Base-by-base conservation (phyloP, 1,140 invertebrate genomes). In the Lasaia peninsularis region DNA sequence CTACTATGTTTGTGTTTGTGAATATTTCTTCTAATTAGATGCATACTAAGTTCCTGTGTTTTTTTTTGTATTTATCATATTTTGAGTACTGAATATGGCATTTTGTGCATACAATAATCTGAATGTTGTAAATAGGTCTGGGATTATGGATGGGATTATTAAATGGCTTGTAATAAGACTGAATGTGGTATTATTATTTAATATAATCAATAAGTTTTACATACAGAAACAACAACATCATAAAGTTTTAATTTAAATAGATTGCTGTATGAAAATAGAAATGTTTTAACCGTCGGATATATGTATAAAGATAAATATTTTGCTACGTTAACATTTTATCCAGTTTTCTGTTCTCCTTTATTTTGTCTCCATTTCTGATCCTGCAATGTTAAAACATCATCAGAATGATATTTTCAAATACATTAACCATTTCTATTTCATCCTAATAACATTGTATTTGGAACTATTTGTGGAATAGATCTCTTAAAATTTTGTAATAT, bases 331-430 rank as follows among this genome's bases (percentile, higher is more conserved):
- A 40, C 37, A 21, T 40, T 50, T 78, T 75, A 83, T 56, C 80
- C 73, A 52, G 73, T 66, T 73, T 87, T 87, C 33, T 68, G 53
- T 66, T 83, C 80, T 64, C 70, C 62, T 78, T 85, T 87, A 69
- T 81, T 84, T 62, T 83, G 84, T 65, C 84, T 70, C 84, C 84
- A 87, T 71, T 87, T 87, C 69, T 87, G 84, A 65, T 87, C 84
- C 84, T 87, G 84, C 58, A 87, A 85, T 69, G 21, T 65, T 69
- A 58, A 73, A 44, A 52, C 8, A 16, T 51, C 11, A 59, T 28
- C 5, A 28, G 4, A 28, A 28, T 28, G 24, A 28, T 7, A 28
- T 28, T 28, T 28, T 28, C 8, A 28, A 28, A 28, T 28, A 28
- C 24, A 28, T 28, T 28, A 28, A 28, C 24, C 24, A 7, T 1